Base-by-base conservation (phyloP, 2,888 invertebrate genomes). In the Volucella inanis region DNA sequence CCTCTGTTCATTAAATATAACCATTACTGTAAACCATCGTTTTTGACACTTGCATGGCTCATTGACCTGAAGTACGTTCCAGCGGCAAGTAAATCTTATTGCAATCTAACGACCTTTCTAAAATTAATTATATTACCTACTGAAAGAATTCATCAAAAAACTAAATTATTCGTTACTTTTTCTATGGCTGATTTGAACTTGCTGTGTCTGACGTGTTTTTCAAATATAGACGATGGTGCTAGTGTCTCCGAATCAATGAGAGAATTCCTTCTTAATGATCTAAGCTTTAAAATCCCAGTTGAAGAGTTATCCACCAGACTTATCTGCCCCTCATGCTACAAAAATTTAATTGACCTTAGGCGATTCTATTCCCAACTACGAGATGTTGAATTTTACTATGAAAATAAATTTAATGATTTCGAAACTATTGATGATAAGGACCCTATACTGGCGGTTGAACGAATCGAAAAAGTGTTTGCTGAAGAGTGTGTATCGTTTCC, bases 321-420 rank as follows among this genome's bases (percentile, higher is more conserved):
- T 10, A 11, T 81, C 2, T 81, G 81, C 22, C 81, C 55, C 14
- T 57, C 64, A 15, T 81, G 81, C 41, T 81, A 64, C n/a, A 70
- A 14, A 15, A 76, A 50, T 0, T 12, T 81, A n/a, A 64, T 81
- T 10, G 81, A 81, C 1, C 14, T 81, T 2, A 47, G 57, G 39
- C 68, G 80, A 3, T 81, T 81, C 22, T 81, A 50, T 10, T 38
- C 49, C 0, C 81, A 76, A 39, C 12, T 76, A 10, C 50, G 81
- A 50, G 81, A 81, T 64, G 75, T 75, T 43, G 75, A 81, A 64
- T 38, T 75, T 3, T 75, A 70, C 57, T 64, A 57, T 47, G 49
- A 80, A 10, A 39, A 3, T 9, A 80, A 67, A 55, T 41, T 8
- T 0, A 31, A 43, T n/a, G n/a, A 12, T 4, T 1, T 14, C 3